Evolutionary conservation across 2,888 invertebrate genomes (phyloP).

Genomic region (Hirtodrosophila histrioides): DNA sequence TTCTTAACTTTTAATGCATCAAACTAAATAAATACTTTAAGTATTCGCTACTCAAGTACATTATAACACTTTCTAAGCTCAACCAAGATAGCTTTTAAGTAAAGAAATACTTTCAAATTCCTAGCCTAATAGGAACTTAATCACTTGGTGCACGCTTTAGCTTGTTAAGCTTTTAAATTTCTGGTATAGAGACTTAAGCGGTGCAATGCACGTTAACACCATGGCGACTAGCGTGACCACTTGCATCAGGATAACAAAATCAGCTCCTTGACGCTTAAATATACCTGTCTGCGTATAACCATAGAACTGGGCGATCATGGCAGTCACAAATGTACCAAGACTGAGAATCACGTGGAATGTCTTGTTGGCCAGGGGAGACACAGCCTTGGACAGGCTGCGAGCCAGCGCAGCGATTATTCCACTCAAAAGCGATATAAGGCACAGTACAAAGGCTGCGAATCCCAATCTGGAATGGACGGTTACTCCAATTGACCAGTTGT

Average conservation of each 20-base stretch:
- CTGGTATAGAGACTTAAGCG: constrained; percentile 71
- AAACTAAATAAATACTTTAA: no score
- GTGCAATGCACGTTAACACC: constrained; percentile 72
- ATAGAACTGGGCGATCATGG: constrained; percentile 78
- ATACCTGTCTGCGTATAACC: constrained; percentile 75
- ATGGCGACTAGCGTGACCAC: constrained; percentile 71
- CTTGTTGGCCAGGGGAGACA: constrained; percentile 77
- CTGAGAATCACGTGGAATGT: constrained; percentile 76
- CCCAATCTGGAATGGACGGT: constrained; percentile 64
- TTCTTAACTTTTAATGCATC: no score
- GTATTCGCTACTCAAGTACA: no score
- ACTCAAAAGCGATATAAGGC: constrained; percentile 71
- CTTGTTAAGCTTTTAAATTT: constrained; percentile 53
- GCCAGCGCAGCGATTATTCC: constrained; percentile 73
- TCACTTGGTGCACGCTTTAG: constrained; percentile 13
- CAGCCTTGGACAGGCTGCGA: constrained; percentile 35
- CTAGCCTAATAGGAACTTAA: neutral
- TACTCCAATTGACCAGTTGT: constrained; percentile 58
- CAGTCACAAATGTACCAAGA: constrained; percentile 71
- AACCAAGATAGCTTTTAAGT: neutral
- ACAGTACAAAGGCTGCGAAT: constrained; percentile 76
- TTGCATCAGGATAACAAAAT: constrained; percentile 70
- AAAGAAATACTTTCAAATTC: no score
- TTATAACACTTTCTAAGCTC: neutral
- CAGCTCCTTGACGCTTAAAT: constrained; percentile 59